These are phyloP conservation scores for Accipiter cooperii DNA, from an alignment of 2,113 vertebrate species.

Conservation along the genomic window DNA sequence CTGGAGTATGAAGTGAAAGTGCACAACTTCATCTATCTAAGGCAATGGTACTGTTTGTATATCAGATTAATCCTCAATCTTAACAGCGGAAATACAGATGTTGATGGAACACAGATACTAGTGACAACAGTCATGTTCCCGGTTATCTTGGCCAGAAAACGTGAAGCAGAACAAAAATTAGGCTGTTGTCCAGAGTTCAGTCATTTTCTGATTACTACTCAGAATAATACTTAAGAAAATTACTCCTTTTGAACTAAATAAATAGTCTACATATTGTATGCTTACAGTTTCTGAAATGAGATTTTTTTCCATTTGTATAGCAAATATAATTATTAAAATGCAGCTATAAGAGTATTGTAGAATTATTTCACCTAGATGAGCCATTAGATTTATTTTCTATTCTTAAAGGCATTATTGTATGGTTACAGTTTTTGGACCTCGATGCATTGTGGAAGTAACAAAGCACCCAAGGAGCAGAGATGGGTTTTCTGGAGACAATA, in stretches of 20 bases:
- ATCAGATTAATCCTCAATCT: background rate
- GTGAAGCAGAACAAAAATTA: background rate
- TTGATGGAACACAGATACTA: background rate
- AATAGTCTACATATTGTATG: background rate
- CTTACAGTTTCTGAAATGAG: background rate
- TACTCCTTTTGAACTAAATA: background rate
- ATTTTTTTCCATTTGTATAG: background rate
- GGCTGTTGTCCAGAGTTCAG: background rate
- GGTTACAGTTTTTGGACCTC: background rate
- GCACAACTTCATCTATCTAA: background rate
- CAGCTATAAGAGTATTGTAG: background rate
- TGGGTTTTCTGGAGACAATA: background rate
- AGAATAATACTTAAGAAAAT: background rate
- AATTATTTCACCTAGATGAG: background rate
- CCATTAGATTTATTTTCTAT: background rate
- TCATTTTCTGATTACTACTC: background rate
- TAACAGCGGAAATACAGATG: background rate
- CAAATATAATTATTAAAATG: background rate
- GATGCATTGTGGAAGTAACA: background rate
- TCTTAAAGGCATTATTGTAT: background rate
- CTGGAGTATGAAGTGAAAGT: background rate
- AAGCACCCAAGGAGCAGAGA: background rate
- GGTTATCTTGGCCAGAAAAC: background rate
- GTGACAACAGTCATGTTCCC: background rate
- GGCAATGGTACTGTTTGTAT: background rate